phyloP scores from a whole-genome alignment of 2,113 vertebrate species.

The Seriola rivoliana region DNA sequence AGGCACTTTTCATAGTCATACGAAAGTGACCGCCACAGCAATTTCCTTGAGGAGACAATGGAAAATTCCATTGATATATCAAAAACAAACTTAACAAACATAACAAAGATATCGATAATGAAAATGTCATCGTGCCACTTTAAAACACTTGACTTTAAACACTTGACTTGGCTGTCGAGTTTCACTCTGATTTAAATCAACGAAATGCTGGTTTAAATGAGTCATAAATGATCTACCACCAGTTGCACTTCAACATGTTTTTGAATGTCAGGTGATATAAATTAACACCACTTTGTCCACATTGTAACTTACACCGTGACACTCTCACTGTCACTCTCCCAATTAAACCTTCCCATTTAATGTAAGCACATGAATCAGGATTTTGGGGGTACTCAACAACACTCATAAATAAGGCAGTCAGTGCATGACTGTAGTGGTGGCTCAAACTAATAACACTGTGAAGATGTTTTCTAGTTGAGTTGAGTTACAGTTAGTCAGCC shows the following conservation, averaged over 20 bases:
- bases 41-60: slow-evolving; percentile 51
- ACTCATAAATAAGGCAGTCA: not conserved
- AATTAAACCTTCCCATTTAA: slow-evolving; percentile 8
- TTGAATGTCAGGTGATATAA: slow-evolving; percentile 1
- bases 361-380: slow-evolving; percentile 11
- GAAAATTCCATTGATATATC: slow-evolving; percentile 70
- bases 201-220: slow-evolving; percentile 26
- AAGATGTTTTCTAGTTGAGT: slow-evolving; percentile 14
- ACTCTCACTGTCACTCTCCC: not conserved
- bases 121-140: slow-evolving; percentile 50
- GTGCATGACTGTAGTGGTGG: not conserved
- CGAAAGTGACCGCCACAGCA: slow-evolving; percentile 46
- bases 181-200: slow-evolving; percentile 24
- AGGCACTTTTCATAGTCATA: slow-evolving; percentile 52
- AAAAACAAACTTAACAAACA: slow-evolving; percentile 40
- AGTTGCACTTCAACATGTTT: slow-evolving; percentile 26
- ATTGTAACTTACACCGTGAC: slow-evolving; percentile 9
- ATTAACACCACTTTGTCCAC: slow-evolving; percentile 8
- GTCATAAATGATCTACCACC: slow-evolving; percentile 25
- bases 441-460: slow-evolving; percentile 15
- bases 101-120: slow-evolving; percentile 51
- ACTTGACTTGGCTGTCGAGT: slow-evolving; percentile 49
- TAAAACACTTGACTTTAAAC: slow-evolving; percentile 51
- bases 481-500: slow-evolving; percentile 9
- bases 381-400: not conserved